These are phyloP conservation scores for Tinamus guttatus DNA, from an alignment of 2,113 vertebrate species.

Conservation along the genomic window DNA sequence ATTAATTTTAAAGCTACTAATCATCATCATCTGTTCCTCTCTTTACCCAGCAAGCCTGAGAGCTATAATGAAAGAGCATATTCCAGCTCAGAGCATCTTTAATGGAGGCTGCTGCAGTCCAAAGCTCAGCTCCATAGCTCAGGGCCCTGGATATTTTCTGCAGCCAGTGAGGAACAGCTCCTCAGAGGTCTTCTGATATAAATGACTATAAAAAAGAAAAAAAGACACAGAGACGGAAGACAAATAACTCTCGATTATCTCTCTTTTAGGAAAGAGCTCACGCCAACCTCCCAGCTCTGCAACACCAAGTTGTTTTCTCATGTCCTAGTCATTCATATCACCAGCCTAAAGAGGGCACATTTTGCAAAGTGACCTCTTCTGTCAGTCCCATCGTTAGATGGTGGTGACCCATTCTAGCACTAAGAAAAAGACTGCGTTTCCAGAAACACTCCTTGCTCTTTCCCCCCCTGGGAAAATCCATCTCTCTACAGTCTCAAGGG, in stretches of 20 bases:
- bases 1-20: conserved; percentile 49
- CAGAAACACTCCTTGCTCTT: neutral
- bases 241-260: neutral
- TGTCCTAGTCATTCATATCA: neutral
- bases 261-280: neutral
- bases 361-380: neutral
- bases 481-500: neutral
- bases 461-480: neutral
- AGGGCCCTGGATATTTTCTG: neutral
- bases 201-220: neutral
- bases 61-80: neutral
- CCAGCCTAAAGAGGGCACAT: neutral
- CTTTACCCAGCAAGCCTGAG: neutral
- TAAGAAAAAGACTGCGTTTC: neutral
- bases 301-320: neutral
- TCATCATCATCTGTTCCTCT: neutral
- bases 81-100: neutral
- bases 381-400: neutral
- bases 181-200: neutral
- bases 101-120: accelerated
- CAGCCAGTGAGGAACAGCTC: neutral
- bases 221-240: neutral
- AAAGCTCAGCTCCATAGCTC: neutral
- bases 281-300: neutral
- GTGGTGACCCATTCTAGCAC: neutral